A percentile compares a stretch with the other conserved stretches of the same genome.
These are phyloP conservation scores for Eulacestoma nigropectus DNA, from an alignment of 2,113 vertebrate genomes.

Conservation along the genomic window DNA sequence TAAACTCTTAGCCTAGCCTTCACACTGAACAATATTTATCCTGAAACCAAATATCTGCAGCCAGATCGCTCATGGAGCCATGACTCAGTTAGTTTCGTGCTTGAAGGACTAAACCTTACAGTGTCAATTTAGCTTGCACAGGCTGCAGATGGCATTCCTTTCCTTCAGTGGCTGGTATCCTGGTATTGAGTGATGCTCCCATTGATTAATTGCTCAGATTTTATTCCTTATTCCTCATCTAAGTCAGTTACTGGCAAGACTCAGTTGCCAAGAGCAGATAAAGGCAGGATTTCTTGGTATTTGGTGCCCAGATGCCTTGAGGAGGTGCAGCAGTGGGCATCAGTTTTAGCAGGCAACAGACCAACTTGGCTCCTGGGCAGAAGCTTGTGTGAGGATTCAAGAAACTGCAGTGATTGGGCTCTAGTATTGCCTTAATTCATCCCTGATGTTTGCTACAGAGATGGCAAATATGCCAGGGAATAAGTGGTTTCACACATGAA, in stretches of 20 bases:
- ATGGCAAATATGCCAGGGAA: not conserved
- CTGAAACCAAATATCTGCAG: not conserved
- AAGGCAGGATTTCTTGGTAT: not conserved
- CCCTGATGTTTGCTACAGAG: not conserved
- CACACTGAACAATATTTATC: not conserved
- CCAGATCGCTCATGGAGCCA: rapidly evolving
- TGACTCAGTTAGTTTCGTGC: not conserved
- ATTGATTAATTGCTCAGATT: not conserved
- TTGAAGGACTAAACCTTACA: not conserved
- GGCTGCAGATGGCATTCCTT: not conserved
- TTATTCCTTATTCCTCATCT: not conserved
- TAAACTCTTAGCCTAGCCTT: not conserved
- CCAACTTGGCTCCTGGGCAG: not conserved
- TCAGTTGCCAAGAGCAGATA: not conserved
- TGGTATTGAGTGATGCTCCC: not conserved
- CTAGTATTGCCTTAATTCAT: not conserved
- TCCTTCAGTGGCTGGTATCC: not conserved
- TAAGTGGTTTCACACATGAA: not conserved
- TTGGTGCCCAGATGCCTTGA: not conserved
- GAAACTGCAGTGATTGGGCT: not conserved
- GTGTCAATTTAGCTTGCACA: not conserved
- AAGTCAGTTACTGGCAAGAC: not conserved
- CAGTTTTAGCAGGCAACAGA: not conserved
- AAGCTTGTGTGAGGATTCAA: not conserved
- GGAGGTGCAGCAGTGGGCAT: not conserved